These are phyloP conservation scores for Actinemys pallida DNA, from an alignment of 2,113 vertebrate species.

Conservation along the genomic window DNA sequence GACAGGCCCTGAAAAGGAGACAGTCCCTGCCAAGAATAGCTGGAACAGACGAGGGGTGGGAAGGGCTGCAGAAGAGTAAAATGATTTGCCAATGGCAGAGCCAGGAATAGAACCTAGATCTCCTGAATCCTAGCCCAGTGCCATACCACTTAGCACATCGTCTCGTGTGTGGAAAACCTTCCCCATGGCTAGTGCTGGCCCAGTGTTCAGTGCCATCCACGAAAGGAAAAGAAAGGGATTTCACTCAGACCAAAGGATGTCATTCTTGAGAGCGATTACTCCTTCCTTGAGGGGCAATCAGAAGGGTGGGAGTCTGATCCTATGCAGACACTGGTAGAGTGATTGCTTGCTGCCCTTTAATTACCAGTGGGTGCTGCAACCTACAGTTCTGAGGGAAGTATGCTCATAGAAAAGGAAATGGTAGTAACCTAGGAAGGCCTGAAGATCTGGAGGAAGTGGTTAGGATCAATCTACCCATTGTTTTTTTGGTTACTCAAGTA, in stretches of 20 bases:
- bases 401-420: not conserved
- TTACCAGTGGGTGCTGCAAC: not conserved
- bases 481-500: too few relatives aligned
- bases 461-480: too few relatives aligned
- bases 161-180: not conserved
- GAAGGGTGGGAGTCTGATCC: not conserved
- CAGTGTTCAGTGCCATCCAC: not conserved
- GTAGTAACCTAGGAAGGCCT: not conserved
- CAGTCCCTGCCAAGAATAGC: not conserved
- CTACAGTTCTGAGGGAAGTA: not conserved
- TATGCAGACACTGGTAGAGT: rapidly evolving
- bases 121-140: not conserved
- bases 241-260: rapidly evolving
- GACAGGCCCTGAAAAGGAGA: too few relatives aligned
- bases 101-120: not conserved
- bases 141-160: not conserved
- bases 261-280: not conserved
- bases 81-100: not conserved
- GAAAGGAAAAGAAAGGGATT: not conserved
- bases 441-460: not conserved
- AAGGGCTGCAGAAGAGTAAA: not conserved
- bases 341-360: not conserved
- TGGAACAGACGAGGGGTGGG: not conserved
- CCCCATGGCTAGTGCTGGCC: not conserved
- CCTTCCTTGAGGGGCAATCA: not conserved